These are phyloP conservation scores for Pagetopsis macropterus DNA, from an alignment of 2,797 vertebrate genomes.

Conservation along the genomic window DNA sequence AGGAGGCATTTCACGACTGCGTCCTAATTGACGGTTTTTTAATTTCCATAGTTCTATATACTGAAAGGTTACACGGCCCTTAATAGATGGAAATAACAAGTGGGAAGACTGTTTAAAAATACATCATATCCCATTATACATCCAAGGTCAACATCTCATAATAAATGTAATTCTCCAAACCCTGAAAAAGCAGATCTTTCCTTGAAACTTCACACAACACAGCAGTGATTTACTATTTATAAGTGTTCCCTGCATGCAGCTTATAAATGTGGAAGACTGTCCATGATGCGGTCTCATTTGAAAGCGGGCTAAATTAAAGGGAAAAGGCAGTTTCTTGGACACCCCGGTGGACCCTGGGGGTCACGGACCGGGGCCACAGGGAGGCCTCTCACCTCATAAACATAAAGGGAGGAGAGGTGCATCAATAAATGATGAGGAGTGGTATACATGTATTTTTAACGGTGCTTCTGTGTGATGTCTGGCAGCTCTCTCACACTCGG, in stretches of 20 bases:
- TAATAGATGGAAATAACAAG: constrained; percentile 4
- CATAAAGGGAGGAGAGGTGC: constrained; percentile 83
- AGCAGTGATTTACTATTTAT: constrained; percentile 52
- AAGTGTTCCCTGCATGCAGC: constrained; percentile 52
- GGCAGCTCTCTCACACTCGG: constrained; percentile 74
- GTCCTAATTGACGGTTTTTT: constrained; percentile 28
- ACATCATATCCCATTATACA: constrained; percentile 14
- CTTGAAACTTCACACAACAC: constrained; percentile 8
- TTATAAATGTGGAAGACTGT: constrained; percentile 57
- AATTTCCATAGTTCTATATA: constrained; percentile 23
- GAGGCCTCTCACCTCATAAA: constrained; percentile 82
- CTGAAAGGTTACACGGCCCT: neutral
- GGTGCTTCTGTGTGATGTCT: constrained; percentile 82
- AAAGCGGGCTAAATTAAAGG: constrained; percentile 79
- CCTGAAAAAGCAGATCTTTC: constrained; percentile 13
- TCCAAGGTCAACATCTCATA: constrained; percentile 26
- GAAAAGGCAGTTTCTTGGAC: constrained; percentile 80
- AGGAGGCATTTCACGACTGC: constrained; percentile 11
- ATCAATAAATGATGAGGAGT: constrained; percentile 88
- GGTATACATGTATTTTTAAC: constrained; percentile 89
- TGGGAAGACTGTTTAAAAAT: constrained; percentile 25
- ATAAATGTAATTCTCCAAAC: constrained; percentile 13
- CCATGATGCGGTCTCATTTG: constrained; percentile 71
- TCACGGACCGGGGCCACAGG: constrained; percentile 75
- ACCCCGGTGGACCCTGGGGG: constrained; percentile 70